Evolutionary conservation across 2,113 vertebrate genomes (phyloP), one percentile per base, ranked within the genome.

Genomic region (Oostethus manadensis): DNA sequence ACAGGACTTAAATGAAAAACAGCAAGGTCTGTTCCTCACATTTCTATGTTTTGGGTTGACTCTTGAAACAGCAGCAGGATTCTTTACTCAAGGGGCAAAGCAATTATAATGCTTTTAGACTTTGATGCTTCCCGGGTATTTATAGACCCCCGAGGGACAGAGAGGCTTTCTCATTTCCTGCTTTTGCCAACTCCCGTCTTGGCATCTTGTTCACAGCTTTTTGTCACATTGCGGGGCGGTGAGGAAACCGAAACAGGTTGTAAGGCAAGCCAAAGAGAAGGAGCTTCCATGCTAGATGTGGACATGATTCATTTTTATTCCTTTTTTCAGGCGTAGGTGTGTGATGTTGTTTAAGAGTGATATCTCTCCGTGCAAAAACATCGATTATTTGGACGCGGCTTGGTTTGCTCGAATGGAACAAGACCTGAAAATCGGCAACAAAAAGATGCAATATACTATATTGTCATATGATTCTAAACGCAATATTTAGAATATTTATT

Each of bases 51-150:
- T 62, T 60, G 58, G 53, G 56, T 60, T 43, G 69, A 79, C 61
- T 66, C 68, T 65, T 68, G 77, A 65, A 80, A 74, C 66, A 66
- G 76, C 78, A 77, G 78, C 65, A 71, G 70, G 57, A 71, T 64
- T 73, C 46, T 8, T 48, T 11, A 47, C 78, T 61, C 78, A 56
- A 60, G 78, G 77, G 82, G 78, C 61, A 42, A 18, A 61, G 62
- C 69, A 76, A 81, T 84, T 82, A 74, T 78, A 71, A 87, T 87
- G 84, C 83, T 86, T 83, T 85, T 76, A 81, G 76, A 65, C 68
- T 86, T 81, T 83, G 82, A 83, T 83, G 80, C 78, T 77, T 81
- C 71, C 72, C 81, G 73, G 60, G 76, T 84, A 87, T 86, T 86
- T 83, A 84, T 83, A 87, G 82, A 82, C 79, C 74, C 84, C 79